Base-by-base conservation (phyloP, 30 jellyfish, hydroid and myxozoan genomes). In the Aurelia sp. region DNA sequence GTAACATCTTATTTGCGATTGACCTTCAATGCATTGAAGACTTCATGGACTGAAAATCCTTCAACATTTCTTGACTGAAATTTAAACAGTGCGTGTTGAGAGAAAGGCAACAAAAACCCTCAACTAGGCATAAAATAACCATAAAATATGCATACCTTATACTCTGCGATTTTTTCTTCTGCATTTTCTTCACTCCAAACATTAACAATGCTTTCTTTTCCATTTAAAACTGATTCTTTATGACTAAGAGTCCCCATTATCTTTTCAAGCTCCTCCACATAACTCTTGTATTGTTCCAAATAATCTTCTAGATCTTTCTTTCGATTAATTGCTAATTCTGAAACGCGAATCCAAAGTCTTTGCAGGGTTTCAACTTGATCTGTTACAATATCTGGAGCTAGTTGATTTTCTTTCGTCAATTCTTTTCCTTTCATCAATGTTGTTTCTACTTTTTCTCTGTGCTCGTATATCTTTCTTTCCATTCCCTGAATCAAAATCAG, bases 221-320 rank as follows among this genome's bases (percentile, higher is more conserved):
- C 73, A 27, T 82, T 69, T 20, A 92, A 57, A 9, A 59, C 67
- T 4, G 82, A 27, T 64, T 92, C 98, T 57, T 70, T 74, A 51
- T 92, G 91, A 38, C 70, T 92, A n/a, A 92, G 74, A 10, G 52
- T 57, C 18, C 84, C 95, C 86, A 92, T 74, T 13, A 87, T 38
- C 30, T 74, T 61, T 68, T 92, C 90, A 13, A 92, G 82, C 69
- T 86, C 92, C 11, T 68, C 63, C 20, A 90, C 75, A 52, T 76
- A 92, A 0, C 72, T 76, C 68, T 53, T 38, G 97, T 93, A 86
- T 9, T 81, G 90, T 31, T 82, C 90, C 67, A 40, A 22, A 33
- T 47, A 67, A 15, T 69, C 95, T 47, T 80, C 92, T 6, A 81
- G 44, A 24, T 91, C 98, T n/a, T 35, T 41, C 64, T 58, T 59